Percentiles rank a stretch among this genome's conserved stretches.
Evolutionary conservation across 2,888 invertebrate species (phyloP).

Genomic region (Eupithecia tripunctaria): DNA sequence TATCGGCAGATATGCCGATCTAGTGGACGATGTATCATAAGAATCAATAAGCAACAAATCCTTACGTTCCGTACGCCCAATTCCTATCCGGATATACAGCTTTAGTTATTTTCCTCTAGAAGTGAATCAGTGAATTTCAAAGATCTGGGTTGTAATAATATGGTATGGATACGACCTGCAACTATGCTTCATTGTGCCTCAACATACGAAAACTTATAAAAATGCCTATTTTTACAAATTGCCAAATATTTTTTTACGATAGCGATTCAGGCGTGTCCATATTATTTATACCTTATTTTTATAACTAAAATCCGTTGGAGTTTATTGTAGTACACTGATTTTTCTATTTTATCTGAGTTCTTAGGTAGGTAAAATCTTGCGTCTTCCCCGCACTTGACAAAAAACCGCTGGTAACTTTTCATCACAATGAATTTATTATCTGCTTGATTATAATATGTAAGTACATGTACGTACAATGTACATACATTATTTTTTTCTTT

Average conservation of each 20-base stretch:
- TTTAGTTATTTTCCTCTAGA: slow-evolving; percentile 15
- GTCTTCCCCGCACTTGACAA: slow-evolving; percentile 48
- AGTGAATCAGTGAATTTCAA: slow-evolving; percentile 15
- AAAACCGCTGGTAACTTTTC: not conserved
- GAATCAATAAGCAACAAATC: too few relatives aligned
- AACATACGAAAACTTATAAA: not conserved
- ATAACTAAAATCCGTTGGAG: slow-evolving; percentile 18
- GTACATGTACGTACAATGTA: too few relatives aligned
- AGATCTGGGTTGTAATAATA: not conserved
- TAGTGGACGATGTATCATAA: too few relatives aligned
- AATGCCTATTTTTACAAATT: slow-evolving; percentile 17
- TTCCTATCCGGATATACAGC: too few relatives aligned
- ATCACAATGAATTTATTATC: not conserved
- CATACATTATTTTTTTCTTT: not conserved
- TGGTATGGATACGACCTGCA: slow-evolving; percentile 17
- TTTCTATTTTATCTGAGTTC: slow-evolving; percentile 24
- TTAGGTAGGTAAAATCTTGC: slow-evolving; percentile 39
- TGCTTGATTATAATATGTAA: too few relatives aligned
- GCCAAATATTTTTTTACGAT: slow-evolving; percentile 5
- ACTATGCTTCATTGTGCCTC: slow-evolving; percentile 10
- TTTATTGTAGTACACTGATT: slow-evolving; percentile 33
- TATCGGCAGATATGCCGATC: too few relatives aligned
- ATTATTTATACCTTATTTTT: slow-evolving; percentile 11
- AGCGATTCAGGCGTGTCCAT: slow-evolving; percentile 5
- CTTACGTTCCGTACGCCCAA: too few relatives aligned